Base-by-base conservation (phyloP, 2,113 vertebrate species). In the Limnothrissa miodon region DNA sequence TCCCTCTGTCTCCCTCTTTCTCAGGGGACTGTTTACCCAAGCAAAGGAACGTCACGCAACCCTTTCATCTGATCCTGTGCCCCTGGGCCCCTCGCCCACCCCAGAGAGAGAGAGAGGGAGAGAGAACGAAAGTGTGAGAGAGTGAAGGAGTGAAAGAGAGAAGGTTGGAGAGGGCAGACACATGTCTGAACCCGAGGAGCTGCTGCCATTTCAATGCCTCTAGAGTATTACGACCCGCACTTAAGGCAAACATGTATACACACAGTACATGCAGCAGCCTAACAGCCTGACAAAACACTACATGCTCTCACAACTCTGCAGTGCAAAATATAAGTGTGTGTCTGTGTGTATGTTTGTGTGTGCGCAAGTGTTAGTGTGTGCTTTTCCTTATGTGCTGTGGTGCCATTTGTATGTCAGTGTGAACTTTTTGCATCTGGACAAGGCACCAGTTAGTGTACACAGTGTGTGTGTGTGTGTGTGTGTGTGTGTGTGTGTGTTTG, bases 11-110 rank as follows among this genome's bases (percentile, higher is more conserved):
- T 66, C 51, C 51, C 56, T 84, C 66, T 88, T 85, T 90, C 89
- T 86, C 91, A 95, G 94, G 94, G 94, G 84, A 94, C 92, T 85
- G 92, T 95, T 88, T 95, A 95, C 91, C 91, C 93, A 66, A 93
- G 93, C 86, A 91, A 92, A 90, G 94, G 92, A 86, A 91, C 92
- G 23, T 95, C 94, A 33, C 89, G 91, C 85, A 95, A 95, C 82
- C 94, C 94, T 89, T 95, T 95, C 92, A 95, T 95, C 93, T 95
- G 93, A 95, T 39, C 8, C 80, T 74, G n/a, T 10, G 39, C 81
- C 70, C 10, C 78, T 82, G 51, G 80, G 44, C 80, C 79, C 42
- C 59, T 33, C 25, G 51, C 66, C 13, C 84, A 78, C 81, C 87
- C 87, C 87, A 82, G 59, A 80, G 81, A 19, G 56, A 82, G 84